Base-by-base conservation (phyloP, 2,113 vertebrate genomes). In the Cepphus grylle region DNA sequence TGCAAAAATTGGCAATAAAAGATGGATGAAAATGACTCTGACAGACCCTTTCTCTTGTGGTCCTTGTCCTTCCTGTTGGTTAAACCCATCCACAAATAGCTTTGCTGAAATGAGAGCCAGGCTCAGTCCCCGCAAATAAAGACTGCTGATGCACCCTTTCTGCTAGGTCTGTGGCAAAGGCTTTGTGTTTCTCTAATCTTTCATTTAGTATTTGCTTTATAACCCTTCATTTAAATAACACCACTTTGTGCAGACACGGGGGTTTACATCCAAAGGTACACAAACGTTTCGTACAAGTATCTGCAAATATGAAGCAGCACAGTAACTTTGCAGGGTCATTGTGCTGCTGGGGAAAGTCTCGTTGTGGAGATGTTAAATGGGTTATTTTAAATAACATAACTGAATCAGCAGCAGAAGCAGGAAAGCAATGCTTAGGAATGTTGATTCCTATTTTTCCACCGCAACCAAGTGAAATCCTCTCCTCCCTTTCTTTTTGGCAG, bases 21-120 rank as follows among this genome's bases (percentile, higher is more conserved):
- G 29, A 47, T 50, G 62, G 89, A 88, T 83, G 87, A 89, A 96
- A 98, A 97, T 1, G 7, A 86, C 59, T 96, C 67, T 76, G 73
- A 93, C 95, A 95, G 82, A 95, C 25, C 67, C 70, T 65, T 92
- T 93, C 83, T 96, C 79, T 95, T 74, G 55, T 58, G 85, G 93
- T 67, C 85, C 73, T 52, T 69, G 59, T 72, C 91, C 65, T 62
- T 72, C 93, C 92, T 96, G 86, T 87, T 12, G 36, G 87, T 50
- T 94, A 95, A 62, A 62, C n/a, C 72, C 27, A 58, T 81, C 65
- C 12, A 20, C 81, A 91, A 96, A 90, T 15, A 93, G 65, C 81
- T 88, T 5, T 2, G 90, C 76, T 85, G 84, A 93, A 90, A 91
- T 32, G 53, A 58, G 50, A 88, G 78, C 43, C 58, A 78, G 74